Evolutionary conservation across 2,113 vertebrate genomes (phyloP).

Genomic region (Lophura nycthemera): DNA sequence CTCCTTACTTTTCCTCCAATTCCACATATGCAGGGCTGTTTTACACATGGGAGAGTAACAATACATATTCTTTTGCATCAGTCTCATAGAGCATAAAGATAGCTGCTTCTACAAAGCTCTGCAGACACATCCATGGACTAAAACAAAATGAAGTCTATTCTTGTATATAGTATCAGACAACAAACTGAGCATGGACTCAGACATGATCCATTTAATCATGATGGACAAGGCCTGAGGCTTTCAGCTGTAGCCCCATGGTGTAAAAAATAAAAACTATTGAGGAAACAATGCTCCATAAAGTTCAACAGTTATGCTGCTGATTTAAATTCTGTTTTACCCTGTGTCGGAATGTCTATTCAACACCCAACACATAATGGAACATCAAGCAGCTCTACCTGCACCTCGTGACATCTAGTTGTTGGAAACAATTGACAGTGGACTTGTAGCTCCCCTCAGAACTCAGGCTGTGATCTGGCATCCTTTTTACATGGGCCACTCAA

Average conservation of each 20-base stretch:
- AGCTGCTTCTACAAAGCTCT: background rate
- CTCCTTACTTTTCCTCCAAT: background rate
- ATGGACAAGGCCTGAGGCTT: background rate
- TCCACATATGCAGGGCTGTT: background rate
- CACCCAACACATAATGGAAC: background rate
- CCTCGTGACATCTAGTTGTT: background rate
- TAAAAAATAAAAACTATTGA: background rate
- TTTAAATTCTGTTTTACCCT: background rate
- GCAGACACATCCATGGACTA: fast-evolving
- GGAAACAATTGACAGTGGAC: background rate
- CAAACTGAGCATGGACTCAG: background rate
- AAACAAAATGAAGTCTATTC: background rate
- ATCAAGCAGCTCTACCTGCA: background rate
- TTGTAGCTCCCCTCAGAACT: background rate
- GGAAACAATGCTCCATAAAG: background rate
- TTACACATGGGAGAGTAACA: background rate
- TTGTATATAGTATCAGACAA: background rate
- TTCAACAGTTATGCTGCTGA: background rate
- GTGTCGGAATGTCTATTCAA: background rate
- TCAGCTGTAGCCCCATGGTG: background rate
- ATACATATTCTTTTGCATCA: background rate
- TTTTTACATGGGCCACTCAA: background rate
- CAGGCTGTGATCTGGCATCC: background rate
- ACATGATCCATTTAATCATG: background rate
- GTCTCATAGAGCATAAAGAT: background rate